Percentiles rank a stretch among this genome's conserved stretches.
phyloP scores from a whole-genome alignment of 2,888 invertebrate species.

The Folsomia manolachei region DNA sequence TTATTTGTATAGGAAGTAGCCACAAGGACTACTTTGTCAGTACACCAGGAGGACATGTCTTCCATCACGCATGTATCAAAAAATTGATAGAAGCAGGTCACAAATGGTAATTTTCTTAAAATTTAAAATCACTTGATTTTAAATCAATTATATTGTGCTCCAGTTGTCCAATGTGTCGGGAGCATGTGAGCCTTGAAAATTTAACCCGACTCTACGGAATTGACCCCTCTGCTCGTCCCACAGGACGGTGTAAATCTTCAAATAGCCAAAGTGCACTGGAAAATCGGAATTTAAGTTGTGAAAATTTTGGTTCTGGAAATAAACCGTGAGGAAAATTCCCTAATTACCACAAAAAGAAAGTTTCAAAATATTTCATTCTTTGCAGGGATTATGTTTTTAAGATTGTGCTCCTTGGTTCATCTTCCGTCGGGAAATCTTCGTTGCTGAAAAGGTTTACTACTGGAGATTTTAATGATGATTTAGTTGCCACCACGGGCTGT shows the following conservation, averaged over 20 bases:
- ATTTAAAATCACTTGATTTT: not conserved
- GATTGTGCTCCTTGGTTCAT: slow-evolving; percentile 32
- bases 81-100: slow-evolving; percentile 32
- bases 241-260: not conserved
- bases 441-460: slow-evolving; percentile 33
- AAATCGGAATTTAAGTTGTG: not conserved
- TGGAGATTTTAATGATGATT: slow-evolving; percentile 32
- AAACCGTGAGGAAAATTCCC: slow-evolving; percentile 25
- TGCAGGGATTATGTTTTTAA: slow-evolving; percentile 35
- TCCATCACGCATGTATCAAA: slow-evolving; percentile 33
- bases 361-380: not conserved
- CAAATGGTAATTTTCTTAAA: slow-evolving; percentile 24
- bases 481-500: slow-evolving; percentile 43
- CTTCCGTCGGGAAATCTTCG: slow-evolving; percentile 35
- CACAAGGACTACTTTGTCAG: slow-evolving; percentile 37
- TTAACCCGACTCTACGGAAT: slow-evolving; percentile 36
- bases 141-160: not conserved
- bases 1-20: slow-evolving; percentile 13
- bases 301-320: not conserved
- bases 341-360: not conserved
- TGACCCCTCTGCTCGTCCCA: slow-evolving; percentile 18
- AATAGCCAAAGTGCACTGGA: not conserved
- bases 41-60: slow-evolving; percentile 36
- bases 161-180: slow-evolving; percentile 37
- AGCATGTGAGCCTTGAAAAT: slow-evolving; percentile 24